These are phyloP conservation scores for Papilio elwesi DNA, from an alignment of 2,888 invertebrate genomes.

Conservation along the genomic window DNA sequence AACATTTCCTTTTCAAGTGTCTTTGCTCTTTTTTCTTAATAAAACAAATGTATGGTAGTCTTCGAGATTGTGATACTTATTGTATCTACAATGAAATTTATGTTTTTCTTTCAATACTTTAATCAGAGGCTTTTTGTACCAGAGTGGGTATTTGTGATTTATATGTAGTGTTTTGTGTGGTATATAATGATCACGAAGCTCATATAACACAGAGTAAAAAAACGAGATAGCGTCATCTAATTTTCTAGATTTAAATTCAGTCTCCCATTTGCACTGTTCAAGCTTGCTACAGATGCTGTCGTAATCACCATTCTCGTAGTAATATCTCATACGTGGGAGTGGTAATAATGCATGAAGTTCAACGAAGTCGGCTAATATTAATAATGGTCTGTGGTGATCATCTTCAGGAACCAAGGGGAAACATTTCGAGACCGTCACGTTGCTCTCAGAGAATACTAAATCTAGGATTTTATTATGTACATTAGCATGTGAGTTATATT, in stretches of 20 bases:
- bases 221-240: slow-evolving; percentile 4
- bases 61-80: too few relatives aligned
- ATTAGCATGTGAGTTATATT: too few relatives aligned
- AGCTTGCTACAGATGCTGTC: slow-evolving; percentile 9
- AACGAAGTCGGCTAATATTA: slow-evolving; percentile 11
- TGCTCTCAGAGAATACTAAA: slow-evolving; percentile 3
- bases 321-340: slow-evolving; percentile 2
- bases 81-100: too few relatives aligned
- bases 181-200: too few relatives aligned
- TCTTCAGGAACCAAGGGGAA: slow-evolving; percentile 10
- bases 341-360: slow-evolving; percentile 11
- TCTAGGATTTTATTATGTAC: slow-evolving; percentile 5
- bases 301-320: slow-evolving; percentile 6
- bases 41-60: too few relatives aligned
- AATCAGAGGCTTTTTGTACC: slow-evolving; percentile 10
- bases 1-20: too few relatives aligned
- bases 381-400: too few relatives aligned
- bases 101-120: too few relatives aligned
- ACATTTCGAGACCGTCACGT: neutral
- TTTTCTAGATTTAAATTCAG: slow-evolving; percentile 8
- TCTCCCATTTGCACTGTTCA: slow-evolving; percentile 11
- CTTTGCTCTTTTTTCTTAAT: slow-evolving; percentile 8
- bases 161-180: slow-evolving; percentile 13
- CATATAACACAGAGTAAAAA: slow-evolving; percentile 7
- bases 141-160: slow-evolving; percentile 11